These are phyloP conservation scores for Aviceda subcristata DNA, from an alignment of 2,113 vertebrate species.

Conservation along the genomic window DNA sequence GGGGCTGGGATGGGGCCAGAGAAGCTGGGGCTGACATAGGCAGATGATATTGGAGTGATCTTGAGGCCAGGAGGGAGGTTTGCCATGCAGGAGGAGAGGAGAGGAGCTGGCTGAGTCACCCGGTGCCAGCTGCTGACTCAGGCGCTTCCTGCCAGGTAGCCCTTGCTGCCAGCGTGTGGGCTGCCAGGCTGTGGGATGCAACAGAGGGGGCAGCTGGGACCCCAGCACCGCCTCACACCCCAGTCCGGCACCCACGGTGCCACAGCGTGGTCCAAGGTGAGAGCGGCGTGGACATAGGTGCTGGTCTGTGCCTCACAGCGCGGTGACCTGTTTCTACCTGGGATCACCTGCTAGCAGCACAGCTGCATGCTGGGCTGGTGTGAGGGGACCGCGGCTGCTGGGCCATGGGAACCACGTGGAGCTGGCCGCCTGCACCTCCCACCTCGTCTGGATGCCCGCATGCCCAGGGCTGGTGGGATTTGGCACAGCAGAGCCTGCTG, in stretches of 20 bases:
- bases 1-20: not conserved
- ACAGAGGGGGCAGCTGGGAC: not conserved
- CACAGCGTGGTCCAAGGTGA: not conserved
- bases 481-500: not conserved
- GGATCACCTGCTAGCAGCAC: accelerated
- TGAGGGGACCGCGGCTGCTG: accelerated
- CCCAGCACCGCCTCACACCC: not conserved
- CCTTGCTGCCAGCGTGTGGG: not conserved
- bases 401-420: not conserved
- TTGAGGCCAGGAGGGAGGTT: conserved; percentile 8
- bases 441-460: not conserved
- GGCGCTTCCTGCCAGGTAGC: conserved; percentile 21
- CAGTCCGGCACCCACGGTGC: not conserved
- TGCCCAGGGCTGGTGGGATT: not conserved
- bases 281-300: accelerated
- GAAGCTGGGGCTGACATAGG: not conserved
- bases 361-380: accelerated
- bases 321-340: accelerated
- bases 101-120: conserved; percentile 34
- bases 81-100: not conserved
- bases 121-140: conserved; percentile 15
- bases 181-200: not conserved
- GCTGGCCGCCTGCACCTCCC: not conserved
- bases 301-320: not conserved
- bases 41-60: not conserved